These are phyloP conservation scores for Fistularia commersonii DNA, from an alignment of 2,797 vertebrate genomes.

Conservation along the genomic window DNA sequence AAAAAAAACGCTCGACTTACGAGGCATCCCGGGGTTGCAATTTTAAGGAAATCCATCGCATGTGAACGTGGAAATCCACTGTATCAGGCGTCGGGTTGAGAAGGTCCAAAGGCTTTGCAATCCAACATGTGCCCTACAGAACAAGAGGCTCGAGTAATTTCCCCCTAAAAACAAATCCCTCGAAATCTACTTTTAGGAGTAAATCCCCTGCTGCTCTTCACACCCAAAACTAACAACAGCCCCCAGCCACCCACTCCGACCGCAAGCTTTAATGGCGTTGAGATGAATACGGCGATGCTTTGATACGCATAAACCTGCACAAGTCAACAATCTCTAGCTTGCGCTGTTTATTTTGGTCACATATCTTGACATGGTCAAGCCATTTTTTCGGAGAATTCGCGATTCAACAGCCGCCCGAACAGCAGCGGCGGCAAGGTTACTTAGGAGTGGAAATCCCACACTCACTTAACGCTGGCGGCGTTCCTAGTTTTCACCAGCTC, in stretches of 20 bases:
- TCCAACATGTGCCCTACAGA: constrained; percentile 30
- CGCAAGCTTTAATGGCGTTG: constrained; percentile 31
- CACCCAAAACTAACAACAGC: constrained; percentile 64
- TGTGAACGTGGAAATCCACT: constrained; percentile 7
- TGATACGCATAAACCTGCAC: constrained; percentile 3
- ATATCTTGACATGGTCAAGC: not conserved
- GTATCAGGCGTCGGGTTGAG: constrained; percentile 7
- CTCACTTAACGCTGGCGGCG: constrained; percentile 44
- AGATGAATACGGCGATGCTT: constrained; percentile 18
- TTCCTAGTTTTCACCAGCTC: constrained; percentile 42
- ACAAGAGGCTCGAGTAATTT: constrained; percentile 33
- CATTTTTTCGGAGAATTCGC: no score
- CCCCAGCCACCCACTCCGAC: constrained; percentile 36
- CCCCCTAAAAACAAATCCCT: constrained; percentile 53
- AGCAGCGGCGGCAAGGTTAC: no score
- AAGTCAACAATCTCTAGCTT: constrained; percentile 8
- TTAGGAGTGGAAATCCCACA: constrained; percentile 46
- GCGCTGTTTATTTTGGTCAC: constrained; percentile 3
- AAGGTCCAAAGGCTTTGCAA: constrained; percentile 42
- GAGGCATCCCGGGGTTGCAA: not conserved
- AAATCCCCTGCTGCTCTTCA: constrained; percentile 56
- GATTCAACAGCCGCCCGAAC: no score
- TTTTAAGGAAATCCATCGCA: constrained; percentile 1
- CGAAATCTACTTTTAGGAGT: constrained; percentile 56
- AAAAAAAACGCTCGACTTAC: constrained; percentile 1